Base-by-base conservation (phyloP, 2,797 vertebrate genomes). In the Melanitta fusca region DNA sequence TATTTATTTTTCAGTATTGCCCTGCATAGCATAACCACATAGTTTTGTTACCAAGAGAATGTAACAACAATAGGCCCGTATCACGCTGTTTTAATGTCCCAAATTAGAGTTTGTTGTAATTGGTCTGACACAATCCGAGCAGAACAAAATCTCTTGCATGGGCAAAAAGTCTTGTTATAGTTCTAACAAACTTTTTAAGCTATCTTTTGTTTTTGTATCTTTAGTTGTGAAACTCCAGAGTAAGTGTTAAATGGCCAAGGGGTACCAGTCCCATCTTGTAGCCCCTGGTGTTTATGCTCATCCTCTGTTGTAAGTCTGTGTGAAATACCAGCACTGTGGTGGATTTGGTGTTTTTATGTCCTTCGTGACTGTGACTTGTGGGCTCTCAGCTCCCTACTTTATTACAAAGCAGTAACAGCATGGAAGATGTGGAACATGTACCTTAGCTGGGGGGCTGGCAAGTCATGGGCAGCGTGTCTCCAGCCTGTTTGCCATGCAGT, bases 101-200 rank as follows among this genome's bases (percentile, higher is more conserved):
- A 43, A 85, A 69, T 85, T 79, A 54, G 13, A 53, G 10, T 36
- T 5, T 85, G 41, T 61, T 93, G 54, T 89, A 81, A 85, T 87
- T 0, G 0, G 34, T 78, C 64, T 85, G 83, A 57, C 39, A 57
- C 53, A 88, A 22, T 69, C 41, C 3, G 36, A 85, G 49, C 78
- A 80, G 71, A 77, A 69, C 38, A 86, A 83, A 90, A 94, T 19
- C 21, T 64, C 9, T 86, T 89, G 54, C 56, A 30, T 45, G 32
- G 58, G n/a, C 54, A 88, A 2, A 22, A 82, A 78, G 25, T 69
- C 27, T 43, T 5, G 1, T 41, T 89, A 78, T 78, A 80, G 49
- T 95, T 92, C 30, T 66, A 36, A 71, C 43, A 15, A 53, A 45
- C 8, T 80, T 65, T 36, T 82, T 83, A 71, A 81, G 75, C 25